Percentiles rank a stretch among this genome's conserved stretches.
phyloP scores from a whole-genome alignment of 2,797 vertebrate species.

The Euphonia xanthogaster region DNA sequence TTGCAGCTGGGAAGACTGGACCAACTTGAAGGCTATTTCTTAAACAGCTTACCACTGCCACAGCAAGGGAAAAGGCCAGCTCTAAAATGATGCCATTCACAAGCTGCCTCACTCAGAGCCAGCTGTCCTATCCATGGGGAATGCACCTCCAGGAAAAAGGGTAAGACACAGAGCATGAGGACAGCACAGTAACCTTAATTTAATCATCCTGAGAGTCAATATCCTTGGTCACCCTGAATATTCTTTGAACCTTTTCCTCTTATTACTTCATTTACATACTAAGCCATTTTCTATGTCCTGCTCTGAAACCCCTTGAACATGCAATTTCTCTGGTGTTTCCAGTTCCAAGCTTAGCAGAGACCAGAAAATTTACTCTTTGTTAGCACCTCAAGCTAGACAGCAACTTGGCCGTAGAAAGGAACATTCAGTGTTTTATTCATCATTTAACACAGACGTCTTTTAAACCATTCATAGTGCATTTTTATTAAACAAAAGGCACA shows the following conservation, averaged over 20 bases:
- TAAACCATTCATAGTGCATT: slow-evolving; percentile 62
- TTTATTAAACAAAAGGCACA: slow-evolving; percentile 72
- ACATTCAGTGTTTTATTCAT: slow-evolving; percentile 46
- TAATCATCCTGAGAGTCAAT: background rate
- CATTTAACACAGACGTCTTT: slow-evolving; percentile 64
- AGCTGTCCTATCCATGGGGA: background rate
- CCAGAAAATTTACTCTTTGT: slow-evolving; percentile 57
- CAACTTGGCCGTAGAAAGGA: slow-evolving; percentile 64
- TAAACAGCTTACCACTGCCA: background rate
- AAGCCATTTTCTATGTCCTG: background rate
- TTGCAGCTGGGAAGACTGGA: background rate
- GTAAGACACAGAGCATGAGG: background rate
- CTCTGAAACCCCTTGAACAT: background rate
- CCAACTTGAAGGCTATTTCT: background rate
- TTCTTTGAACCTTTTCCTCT: background rate
- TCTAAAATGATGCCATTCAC: background rate
- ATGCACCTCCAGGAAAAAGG: background rate
- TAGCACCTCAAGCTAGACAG: slow-evolving; percentile 73
- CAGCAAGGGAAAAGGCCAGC: background rate
- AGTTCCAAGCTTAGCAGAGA: slow-evolving; percentile 56
- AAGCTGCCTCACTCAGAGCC: background rate
- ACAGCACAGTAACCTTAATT: background rate
- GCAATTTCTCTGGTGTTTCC: slow-evolving; percentile 47
- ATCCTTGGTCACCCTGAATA: background rate
- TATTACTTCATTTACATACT: background rate